Evolutionary conservation across 1,140 invertebrate species (phyloP).

Genomic region (Propsilocerus akamusi): DNA sequence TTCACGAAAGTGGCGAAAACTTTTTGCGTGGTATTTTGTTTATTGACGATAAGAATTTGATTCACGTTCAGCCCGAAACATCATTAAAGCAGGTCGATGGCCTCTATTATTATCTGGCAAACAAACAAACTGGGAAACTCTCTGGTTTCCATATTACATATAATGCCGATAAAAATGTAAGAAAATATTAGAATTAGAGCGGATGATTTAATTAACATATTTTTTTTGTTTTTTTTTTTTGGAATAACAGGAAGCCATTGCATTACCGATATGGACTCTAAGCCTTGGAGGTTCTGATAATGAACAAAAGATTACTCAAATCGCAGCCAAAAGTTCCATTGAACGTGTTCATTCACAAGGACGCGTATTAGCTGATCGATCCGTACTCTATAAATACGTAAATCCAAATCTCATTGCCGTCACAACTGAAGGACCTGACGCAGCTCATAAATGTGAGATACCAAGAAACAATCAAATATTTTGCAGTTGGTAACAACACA

Average conservation of each 20-base stretch:
- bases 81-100: slow-evolving; percentile 31
- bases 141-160: slow-evolving; percentile 45
- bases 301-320: slow-evolving; percentile 44
- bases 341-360: slow-evolving; percentile 94
- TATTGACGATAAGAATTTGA: slow-evolving; percentile 47
- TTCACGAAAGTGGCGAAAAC: slow-evolving; percentile 46
- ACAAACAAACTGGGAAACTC: slow-evolving; percentile 40
- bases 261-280: slow-evolving; percentile 45
- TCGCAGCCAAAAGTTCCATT: slow-evolving; percentile 46
- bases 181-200: slow-evolving; percentile 6
- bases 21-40: slow-evolving; percentile 62
- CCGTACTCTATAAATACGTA: slow-evolving; percentile 94
- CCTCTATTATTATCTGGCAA: slow-evolving; percentile 52
- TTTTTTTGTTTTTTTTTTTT: not conserved
- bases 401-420: slow-evolving; percentile 93
- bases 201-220: not conserved
- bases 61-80: slow-evolving; percentile 46
- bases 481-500: slow-evolving; percentile 3
- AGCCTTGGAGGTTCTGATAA: slow-evolving; percentile 36
- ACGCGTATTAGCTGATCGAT: slow-evolving; percentile 81
- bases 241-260: slow-evolving; percentile 19
- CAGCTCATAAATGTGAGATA: slow-evolving; percentile 46
- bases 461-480: slow-evolving; percentile 1
- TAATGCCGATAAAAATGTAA: slow-evolving; percentile 15
- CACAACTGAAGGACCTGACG: slow-evolving; percentile 58